phyloP scores from a whole-genome alignment of 2,113 vertebrate genomes.

The Notarius quadriscutis region DNA sequence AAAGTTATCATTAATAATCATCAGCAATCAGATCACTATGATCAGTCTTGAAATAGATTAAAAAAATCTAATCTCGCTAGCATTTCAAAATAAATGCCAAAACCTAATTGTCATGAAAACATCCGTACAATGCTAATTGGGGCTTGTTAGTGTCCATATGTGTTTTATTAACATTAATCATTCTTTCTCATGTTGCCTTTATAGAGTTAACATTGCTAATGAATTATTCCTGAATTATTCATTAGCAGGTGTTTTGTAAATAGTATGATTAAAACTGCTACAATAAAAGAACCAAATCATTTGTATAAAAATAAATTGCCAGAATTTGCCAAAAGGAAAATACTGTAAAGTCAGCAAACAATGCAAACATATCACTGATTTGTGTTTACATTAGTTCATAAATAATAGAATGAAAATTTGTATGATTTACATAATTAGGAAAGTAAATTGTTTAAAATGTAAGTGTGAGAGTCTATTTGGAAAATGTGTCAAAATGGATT shows the following conservation, averaged over 20 bases:
- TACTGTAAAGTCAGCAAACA: not conserved
- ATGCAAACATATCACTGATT: not conserved
- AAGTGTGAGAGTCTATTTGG: not conserved
- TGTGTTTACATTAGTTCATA: not conserved
- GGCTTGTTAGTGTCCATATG: not conserved
- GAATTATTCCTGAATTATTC: not conserved
- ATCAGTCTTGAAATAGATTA: not conserved
- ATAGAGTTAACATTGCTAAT: conserved; percentile 1
- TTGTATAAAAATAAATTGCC: not conserved
- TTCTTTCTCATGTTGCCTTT: not conserved
- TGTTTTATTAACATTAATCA: not conserved
- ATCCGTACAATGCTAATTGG: not conserved
- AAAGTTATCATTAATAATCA: not conserved
- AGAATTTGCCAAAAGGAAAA: not conserved
- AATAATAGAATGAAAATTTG: not conserved
- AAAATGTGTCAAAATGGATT: not conserved
- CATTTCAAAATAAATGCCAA: not conserved
- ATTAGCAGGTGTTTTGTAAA: not conserved
- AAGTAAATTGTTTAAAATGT: not conserved
- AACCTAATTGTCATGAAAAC: not conserved
- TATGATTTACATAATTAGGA: not conserved
- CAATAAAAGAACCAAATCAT: not conserved
- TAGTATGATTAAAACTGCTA: not conserved
- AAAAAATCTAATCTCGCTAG: not conserved
- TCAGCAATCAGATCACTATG: not conserved